Conservation (phyloP, 1,140 invertebrate species). For the Drosophila nigromelanica region DNA sequence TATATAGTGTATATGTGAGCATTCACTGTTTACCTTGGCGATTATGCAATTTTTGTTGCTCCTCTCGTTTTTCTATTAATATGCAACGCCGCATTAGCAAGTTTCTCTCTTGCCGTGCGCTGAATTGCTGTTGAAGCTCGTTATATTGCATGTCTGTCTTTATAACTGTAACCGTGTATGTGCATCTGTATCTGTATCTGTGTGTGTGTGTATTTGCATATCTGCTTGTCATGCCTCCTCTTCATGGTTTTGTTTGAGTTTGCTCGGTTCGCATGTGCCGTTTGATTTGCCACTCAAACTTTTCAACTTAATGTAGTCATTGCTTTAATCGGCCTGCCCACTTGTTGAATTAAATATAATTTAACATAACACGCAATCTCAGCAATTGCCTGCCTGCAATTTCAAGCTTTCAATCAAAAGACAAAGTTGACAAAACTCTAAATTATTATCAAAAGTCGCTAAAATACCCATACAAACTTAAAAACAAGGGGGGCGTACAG, state of each 20-base stretch:
- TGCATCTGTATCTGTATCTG: conserved; percentile 3
- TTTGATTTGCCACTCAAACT: conserved; percentile 26
- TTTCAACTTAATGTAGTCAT: conserved; percentile 47
- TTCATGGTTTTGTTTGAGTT: conserved; percentile 30
- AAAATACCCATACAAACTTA: background rate
- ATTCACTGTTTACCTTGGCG: conserved; percentile 6
- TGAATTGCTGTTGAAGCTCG: conserved; percentile 68
- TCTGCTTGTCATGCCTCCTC: background rate
- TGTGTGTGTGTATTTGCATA: conserved; percentile 12
- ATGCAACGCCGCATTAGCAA: conserved; percentile 58
- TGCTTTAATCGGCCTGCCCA: conserved; percentile 58
- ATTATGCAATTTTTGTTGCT: conserved; percentile 12
- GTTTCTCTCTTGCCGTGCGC: conserved; percentile 22
- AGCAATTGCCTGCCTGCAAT: background rate
- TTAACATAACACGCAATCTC: conserved; percentile 43
- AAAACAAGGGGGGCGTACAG: no score
- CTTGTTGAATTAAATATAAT: conserved; percentile 74
- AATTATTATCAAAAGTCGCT: background rate
- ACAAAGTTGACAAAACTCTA: background rate
- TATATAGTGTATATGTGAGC: conserved; percentile 5
- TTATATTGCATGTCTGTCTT: conserved; percentile 60
- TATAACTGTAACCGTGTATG: conserved; percentile 12
- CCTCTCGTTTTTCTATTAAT: conserved; percentile 38
- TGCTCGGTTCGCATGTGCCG: conserved; percentile 38
- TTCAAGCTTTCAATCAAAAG: background rate